phyloP scores from a whole-genome alignment of 2,888 invertebrate species.

The Unio pictorum region DNA sequence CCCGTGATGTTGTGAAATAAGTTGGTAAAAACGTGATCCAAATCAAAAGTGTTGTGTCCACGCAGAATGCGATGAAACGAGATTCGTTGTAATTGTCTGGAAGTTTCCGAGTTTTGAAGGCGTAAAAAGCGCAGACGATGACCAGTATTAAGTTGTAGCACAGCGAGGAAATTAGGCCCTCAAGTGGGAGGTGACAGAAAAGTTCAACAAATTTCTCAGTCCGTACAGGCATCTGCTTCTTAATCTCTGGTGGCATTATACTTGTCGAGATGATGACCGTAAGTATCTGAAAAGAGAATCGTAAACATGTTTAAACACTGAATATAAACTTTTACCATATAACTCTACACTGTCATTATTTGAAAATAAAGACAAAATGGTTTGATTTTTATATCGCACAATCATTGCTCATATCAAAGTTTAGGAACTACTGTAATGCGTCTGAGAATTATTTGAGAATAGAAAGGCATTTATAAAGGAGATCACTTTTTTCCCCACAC shows the following conservation, averaged over 20 bases:
- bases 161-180: constrained; percentile 46
- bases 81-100: constrained; percentile 67
- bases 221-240: constrained; percentile 43
- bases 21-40: constrained; percentile 55
- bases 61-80: constrained; percentile 58
- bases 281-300: too few species aligned
- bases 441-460: too few species aligned
- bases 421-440: too few species aligned
- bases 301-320: too few species aligned
- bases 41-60: constrained; percentile 51
- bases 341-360: too few species aligned
- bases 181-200: constrained; percentile 46
- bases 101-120: constrained; percentile 60
- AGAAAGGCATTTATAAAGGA: too few species aligned
- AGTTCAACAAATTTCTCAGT: constrained; percentile 50
- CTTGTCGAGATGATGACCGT: constrained; percentile 33
- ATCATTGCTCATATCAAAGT: too few species aligned
- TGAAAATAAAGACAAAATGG: too few species aligned
- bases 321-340: too few species aligned
- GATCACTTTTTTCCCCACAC: too few species aligned
- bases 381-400: too few species aligned
- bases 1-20: constrained; percentile 43
- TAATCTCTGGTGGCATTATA: constrained; percentile 36
- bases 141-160: constrained; percentile 56
- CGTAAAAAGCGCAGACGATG: constrained; percentile 50